Conservation (phyloP, 2,113 vertebrate genomes). For the Opisthocomus hoazin region DNA sequence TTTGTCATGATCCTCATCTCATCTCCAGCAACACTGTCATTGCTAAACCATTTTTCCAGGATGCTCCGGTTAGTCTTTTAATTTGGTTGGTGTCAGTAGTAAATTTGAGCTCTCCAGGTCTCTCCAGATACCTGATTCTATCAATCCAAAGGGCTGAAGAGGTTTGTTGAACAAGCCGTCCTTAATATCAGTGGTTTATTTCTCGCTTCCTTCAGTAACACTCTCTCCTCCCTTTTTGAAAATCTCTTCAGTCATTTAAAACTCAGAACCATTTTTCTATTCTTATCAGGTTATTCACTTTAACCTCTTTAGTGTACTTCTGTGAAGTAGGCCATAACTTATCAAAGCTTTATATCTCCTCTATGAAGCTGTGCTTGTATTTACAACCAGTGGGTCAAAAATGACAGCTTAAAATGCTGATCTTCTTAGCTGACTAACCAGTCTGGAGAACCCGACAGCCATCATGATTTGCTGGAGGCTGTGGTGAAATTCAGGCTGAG, state of each 20-base stretch:
- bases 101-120: not conserved
- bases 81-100: not conserved
- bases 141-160: not conserved
- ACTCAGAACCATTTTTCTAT: not conserved
- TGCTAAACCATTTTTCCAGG: not conserved
- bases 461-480: not conserved
- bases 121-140: not conserved
- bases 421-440: not conserved
- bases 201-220: not conserved
- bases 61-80: not conserved
- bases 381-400: not conserved
- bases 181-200: not conserved
- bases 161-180: not conserved
- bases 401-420: not conserved
- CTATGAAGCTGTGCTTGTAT: not conserved
- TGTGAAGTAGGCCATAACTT: not conserved
- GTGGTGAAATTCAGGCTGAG: not conserved
- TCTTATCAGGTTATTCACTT: not conserved
- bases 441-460: not conserved
- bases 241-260: not conserved
- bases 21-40: not conserved
- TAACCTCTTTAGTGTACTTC: not conserved
- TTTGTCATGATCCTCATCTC: not conserved
- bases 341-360: not conserved
- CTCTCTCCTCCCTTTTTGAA: not conserved